These are phyloP conservation scores for Hofmannophila pseudospretella DNA, from an alignment of 2,888 invertebrate species.

Conservation along the genomic window DNA sequence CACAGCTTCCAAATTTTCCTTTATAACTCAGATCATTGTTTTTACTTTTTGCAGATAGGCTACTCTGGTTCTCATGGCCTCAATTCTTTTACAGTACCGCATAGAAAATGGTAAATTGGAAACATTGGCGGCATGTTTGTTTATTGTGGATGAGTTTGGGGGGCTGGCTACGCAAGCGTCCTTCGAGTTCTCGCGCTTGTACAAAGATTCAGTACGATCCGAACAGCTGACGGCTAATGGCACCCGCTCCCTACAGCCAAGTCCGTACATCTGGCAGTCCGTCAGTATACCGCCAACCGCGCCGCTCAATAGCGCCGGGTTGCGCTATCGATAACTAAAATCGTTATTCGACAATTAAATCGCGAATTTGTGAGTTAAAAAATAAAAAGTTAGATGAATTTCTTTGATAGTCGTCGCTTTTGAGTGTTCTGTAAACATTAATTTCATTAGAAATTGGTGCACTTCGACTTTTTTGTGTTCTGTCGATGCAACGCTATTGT, in stretches of 20 bases:
- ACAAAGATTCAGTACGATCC: slow-evolving; percentile 15
- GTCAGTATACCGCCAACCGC: slow-evolving; percentile 46
- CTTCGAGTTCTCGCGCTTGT: slow-evolving; percentile 28
- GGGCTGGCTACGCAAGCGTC: slow-evolving; percentile 34
- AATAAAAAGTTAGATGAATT: slow-evolving; percentile 31
- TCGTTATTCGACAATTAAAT: slow-evolving; percentile 29
- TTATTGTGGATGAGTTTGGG: slow-evolving; percentile 22
- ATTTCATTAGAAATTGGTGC: slow-evolving; percentile 43
- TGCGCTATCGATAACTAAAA: slow-evolving; percentile 29
- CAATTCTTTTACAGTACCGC: no score
- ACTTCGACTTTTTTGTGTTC: slow-evolving; percentile 19
- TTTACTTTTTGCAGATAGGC: no score
- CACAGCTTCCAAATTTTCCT: no score
- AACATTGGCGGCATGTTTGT: slow-evolving; percentile 4
- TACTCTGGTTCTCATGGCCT: no score
- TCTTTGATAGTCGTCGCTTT: slow-evolving; percentile 26
- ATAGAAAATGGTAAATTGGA: no score
- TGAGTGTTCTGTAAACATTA: slow-evolving; percentile 27
- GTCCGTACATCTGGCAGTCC: slow-evolving; percentile 23
- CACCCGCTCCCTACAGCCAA: slow-evolving; percentile 31
- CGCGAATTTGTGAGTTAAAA: slow-evolving; percentile 29
- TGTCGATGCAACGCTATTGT: slow-evolving; percentile 18
- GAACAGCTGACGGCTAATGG: slow-evolving; percentile 35
- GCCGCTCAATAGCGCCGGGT: slow-evolving; percentile 47
- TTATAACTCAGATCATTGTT: no score